Evolutionary conservation across 2,113 vertebrate species (phyloP).

Genomic region (Arothron firmamentum): DNA sequence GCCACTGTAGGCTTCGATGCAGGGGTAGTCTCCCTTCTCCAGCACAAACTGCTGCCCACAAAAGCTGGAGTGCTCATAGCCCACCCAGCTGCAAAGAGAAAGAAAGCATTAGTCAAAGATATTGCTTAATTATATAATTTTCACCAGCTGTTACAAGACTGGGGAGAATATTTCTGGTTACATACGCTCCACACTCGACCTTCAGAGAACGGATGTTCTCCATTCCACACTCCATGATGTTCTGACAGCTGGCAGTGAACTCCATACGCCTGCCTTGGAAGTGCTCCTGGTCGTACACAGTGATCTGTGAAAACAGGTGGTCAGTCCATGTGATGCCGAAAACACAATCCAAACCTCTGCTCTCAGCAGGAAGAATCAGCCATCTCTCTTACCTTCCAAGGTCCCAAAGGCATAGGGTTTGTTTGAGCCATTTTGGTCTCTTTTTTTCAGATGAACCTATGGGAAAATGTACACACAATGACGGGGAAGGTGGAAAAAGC

Average conservation of each 20-base stretch:
- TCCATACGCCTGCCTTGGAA: constrained; percentile 96
- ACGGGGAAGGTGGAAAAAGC: background rate
- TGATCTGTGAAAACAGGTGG: constrained; percentile 79
- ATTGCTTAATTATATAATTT: too few species aligned
- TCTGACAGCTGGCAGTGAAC: constrained; percentile 89
- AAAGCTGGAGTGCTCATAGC: constrained; percentile 94
- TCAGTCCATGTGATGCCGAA: background rate
- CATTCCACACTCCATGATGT: constrained; percentile 88
- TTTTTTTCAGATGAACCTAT: constrained; percentile 59
- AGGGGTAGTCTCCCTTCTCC: constrained; percentile 96
- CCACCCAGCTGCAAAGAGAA: constrained; percentile 82
- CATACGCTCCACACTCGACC: constrained; percentile 93
- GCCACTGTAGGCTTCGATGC: constrained; percentile 94
- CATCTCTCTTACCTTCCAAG: constrained; percentile 84
- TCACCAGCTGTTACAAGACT: background rate
- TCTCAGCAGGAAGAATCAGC: too few species aligned
- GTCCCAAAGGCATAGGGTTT: constrained; percentile 83
- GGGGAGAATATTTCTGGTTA: constrained; percentile 36
- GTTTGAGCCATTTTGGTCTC: constrained; percentile 84
- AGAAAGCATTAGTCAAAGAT: background rate
- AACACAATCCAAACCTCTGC: too few species aligned
- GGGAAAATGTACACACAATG: constrained; percentile 11
- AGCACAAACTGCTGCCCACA: constrained; percentile 95
- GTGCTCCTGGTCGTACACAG: constrained; percentile 92
- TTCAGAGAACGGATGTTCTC: constrained; percentile 93